A percentile compares a stretch with the other conserved stretches of the same genome.
Evolutionary conservation across 2,888 invertebrate genomes (phyloP).

Genomic region (Drosophila greeni): DNA sequence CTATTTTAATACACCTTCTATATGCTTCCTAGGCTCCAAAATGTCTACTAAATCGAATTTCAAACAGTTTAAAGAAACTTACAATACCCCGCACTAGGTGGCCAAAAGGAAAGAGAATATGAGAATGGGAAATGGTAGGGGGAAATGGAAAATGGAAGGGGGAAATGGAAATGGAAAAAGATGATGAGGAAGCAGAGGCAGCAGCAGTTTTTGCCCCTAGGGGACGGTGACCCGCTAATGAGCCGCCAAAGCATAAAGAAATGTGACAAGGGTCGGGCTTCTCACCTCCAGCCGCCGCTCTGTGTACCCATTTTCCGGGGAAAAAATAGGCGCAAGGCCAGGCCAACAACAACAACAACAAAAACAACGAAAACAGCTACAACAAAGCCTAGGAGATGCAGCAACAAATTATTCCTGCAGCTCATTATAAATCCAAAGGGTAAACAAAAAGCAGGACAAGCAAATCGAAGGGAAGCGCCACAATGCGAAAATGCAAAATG

Average conservation of each 20-base stretch:
- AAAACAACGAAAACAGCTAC: background rate
- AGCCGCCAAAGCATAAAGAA: slow-evolving; percentile 46
- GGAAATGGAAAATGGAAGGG: background rate
- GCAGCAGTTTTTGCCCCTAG: slow-evolving; percentile 5
- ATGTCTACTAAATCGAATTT: background rate
- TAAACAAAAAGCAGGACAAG: slow-evolving; percentile 13
- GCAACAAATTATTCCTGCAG: slow-evolving; percentile 37
- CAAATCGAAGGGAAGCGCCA: slow-evolving; percentile 11
- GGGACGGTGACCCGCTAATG: slow-evolving; percentile 63
- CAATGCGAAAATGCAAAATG: slow-evolving; percentile 35
- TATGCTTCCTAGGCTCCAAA: background rate
- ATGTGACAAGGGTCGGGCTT: slow-evolving; percentile 33
- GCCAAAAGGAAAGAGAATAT: slow-evolving; percentile 2
- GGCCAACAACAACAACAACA: slow-evolving; percentile 28
- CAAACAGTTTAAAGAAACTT: background rate
- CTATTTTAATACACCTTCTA: background rate
- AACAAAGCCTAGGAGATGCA: slow-evolving; percentile 6
- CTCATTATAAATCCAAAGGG: slow-evolving; percentile 42
- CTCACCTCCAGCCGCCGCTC: slow-evolving; percentile 6
- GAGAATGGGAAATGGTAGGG: slow-evolving; percentile 2
- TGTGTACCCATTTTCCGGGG: slow-evolving; percentile 17
- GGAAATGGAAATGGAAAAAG: slow-evolving; percentile 10
- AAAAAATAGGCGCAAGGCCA: slow-evolving; percentile 63
- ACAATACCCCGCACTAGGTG: background rate
- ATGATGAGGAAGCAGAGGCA: slow-evolving; percentile 14